phyloP scores from a whole-genome alignment of 2,113 vertebrate species.

The Mastomys natalensis region DNA sequence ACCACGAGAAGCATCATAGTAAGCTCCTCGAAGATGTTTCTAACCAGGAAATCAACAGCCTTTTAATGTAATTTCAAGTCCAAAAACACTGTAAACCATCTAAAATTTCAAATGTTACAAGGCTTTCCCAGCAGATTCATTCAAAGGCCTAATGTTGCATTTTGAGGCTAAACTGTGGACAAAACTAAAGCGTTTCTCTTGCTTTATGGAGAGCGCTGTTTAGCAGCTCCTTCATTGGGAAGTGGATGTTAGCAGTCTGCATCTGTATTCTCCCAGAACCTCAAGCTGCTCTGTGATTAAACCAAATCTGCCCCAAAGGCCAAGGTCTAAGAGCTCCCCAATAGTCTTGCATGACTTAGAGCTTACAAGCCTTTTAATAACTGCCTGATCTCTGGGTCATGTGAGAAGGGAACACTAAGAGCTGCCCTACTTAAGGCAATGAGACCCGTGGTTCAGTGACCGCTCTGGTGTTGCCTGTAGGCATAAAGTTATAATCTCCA shows the following conservation, averaged over 20 bases:
- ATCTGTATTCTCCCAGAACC: slow-evolving; percentile 87
- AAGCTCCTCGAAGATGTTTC: not conserved
- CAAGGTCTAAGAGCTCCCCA: slow-evolving; percentile 87
- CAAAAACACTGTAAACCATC: not conserved
- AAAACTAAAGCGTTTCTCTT: not conserved
- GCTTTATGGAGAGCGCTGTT: not conserved
- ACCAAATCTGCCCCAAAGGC: slow-evolving; percentile 82
- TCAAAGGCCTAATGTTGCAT: slow-evolving; percentile 63
- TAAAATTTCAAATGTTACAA: slow-evolving; percentile 61
- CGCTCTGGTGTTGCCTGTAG: not conserved
- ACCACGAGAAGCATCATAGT: not conserved
- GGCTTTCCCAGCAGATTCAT: slow-evolving; percentile 46
- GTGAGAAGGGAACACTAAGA: slow-evolving; percentile 91
- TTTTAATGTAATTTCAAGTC: not conserved
- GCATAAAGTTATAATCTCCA: no score
- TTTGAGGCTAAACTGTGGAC: slow-evolving; percentile 86
- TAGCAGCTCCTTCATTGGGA: not conserved
- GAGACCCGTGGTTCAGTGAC: not conserved
- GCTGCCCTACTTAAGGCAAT: slow-evolving; percentile 75
- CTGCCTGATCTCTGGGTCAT: slow-evolving; percentile 84
- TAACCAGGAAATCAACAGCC: not conserved
- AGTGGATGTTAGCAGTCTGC: slow-evolving; percentile 27
- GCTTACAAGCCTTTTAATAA: slow-evolving; percentile 15
- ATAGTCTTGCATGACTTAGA: slow-evolving; percentile 56
- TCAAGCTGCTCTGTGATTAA: slow-evolving; percentile 89